phyloP scores from a whole-genome alignment of 2,888 invertebrate species.

The Eupelmus urozonus region DNA sequence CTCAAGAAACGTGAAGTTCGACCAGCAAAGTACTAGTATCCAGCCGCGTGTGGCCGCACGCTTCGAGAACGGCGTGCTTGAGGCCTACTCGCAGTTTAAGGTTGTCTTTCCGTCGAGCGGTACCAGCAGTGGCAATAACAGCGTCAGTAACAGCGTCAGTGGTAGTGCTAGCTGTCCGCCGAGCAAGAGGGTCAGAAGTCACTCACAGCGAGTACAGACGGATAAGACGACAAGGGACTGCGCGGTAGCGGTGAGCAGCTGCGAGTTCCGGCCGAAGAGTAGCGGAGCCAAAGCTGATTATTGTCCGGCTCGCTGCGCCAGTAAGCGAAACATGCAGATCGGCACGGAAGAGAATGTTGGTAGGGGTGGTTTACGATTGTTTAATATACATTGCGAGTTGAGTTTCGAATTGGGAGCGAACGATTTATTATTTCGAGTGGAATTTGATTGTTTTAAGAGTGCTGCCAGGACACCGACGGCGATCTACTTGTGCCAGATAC shows the following conservation, averaged over 20 bases:
- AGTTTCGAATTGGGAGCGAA: not conserved
- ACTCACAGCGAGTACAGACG: slow-evolving; percentile 14
- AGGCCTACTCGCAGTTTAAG: slow-evolving; percentile 59
- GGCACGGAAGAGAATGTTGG: slow-evolving; percentile 10
- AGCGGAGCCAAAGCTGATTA: not conserved
- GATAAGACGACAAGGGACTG: slow-evolving; percentile 15
- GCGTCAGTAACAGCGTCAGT: too few relatives aligned
- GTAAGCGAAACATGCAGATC: slow-evolving; percentile 10
- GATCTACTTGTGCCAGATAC: slow-evolving; percentile 18
- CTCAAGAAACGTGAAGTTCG: slow-evolving; percentile 1
- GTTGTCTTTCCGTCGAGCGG: slow-evolving; percentile 44
- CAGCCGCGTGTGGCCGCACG: slow-evolving; percentile 38
- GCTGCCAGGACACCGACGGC: not conserved
- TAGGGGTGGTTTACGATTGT: not conserved
- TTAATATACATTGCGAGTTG: too few relatives aligned
- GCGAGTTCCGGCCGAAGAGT: not conserved
- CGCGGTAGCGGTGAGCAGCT: not conserved
- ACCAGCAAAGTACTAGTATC: not conserved
- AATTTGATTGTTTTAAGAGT: not conserved
- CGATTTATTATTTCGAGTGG: not conserved
- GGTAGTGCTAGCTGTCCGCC: too few relatives aligned
- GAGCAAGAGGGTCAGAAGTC: too few relatives aligned
- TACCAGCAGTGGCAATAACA: too few relatives aligned
- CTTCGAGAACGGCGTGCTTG: slow-evolving; percentile 56
- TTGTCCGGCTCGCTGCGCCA: slow-evolving; percentile 8